Conservation (phyloP, 2,888 invertebrate species). For the Girardia tigrina region DNA sequence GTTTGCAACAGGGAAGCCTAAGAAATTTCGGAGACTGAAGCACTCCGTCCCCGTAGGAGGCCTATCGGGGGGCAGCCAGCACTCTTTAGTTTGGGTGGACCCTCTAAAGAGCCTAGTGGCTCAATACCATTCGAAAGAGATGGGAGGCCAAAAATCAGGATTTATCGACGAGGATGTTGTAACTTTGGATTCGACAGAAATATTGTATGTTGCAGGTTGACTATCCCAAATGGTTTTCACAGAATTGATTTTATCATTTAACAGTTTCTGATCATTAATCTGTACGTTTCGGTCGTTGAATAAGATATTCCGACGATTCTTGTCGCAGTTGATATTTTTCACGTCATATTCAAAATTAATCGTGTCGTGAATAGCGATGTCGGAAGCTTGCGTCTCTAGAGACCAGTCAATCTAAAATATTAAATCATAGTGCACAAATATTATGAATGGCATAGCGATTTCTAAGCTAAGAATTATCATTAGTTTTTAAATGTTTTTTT, state of each 20-base stretch:
- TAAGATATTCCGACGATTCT: not conserved
- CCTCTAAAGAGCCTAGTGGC: too few relatives aligned
- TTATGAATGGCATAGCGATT: too few relatives aligned
- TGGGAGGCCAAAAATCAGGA: too few relatives aligned
- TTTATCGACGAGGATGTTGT: not conserved
- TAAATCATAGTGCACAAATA: too few relatives aligned
- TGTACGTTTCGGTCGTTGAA: not conserved
- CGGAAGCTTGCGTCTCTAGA: not conserved
- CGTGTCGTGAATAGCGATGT: not conserved
- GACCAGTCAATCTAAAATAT: not conserved
- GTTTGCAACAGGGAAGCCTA: too few relatives aligned
- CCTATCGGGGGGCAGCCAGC: too few relatives aligned
- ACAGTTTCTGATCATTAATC: not conserved
- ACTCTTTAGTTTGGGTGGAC: too few relatives aligned
- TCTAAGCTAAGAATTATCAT: too few relatives aligned
- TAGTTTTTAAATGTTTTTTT: too few relatives aligned
- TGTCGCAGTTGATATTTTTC: conserved; percentile 4
- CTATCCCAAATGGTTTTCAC: conserved; percentile 30
- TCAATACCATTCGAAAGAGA: too few relatives aligned
- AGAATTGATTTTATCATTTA: conserved; percentile 31
- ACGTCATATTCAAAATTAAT: conserved; percentile 9
- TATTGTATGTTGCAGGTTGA: not conserved
- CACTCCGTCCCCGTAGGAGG: too few relatives aligned
- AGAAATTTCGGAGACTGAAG: too few relatives aligned
- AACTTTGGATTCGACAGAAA: not conserved